Evolutionary conservation across 2,797 vertebrate species (phyloP).

Genomic region (Urocyon cinereoargenteus): DNA sequence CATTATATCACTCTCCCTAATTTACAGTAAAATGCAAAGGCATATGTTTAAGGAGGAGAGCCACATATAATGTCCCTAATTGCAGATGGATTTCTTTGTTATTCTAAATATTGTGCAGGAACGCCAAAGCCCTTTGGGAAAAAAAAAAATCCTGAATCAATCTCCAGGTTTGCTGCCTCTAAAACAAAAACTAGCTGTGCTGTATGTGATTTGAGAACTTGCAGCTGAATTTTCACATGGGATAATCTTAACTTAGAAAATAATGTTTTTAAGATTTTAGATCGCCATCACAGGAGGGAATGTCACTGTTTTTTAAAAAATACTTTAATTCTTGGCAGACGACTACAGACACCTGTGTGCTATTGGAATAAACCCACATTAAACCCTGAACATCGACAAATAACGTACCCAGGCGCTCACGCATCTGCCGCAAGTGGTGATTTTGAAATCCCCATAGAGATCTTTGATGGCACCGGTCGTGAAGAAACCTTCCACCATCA

Average conservation of each 20-base stretch:
- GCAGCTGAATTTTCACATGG: conserved; percentile 27
- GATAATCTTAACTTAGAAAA: conserved; percentile 24
- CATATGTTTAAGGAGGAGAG: neutral
- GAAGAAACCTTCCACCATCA: conserved; percentile 99
- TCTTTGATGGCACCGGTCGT: conserved; percentile 99
- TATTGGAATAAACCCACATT: neutral
- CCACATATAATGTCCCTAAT: neutral
- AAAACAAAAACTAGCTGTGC: conserved; percentile 38
- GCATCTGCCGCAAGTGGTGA: conserved; percentile 98
- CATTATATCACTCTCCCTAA: neutral
- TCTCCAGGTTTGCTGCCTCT: neutral
- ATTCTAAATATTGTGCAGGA: neutral
- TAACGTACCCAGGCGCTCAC: conserved; percentile 97
- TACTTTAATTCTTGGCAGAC: neutral
- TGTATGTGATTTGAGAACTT: neutral
- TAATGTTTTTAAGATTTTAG: neutral
- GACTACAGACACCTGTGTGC: neutral
- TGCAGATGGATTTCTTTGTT: neutral
- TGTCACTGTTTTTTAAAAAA: neutral
- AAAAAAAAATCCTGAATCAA: neutral
- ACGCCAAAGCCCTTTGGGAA: neutral
- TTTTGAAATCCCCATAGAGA: conserved; percentile 99
- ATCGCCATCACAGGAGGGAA: neutral
- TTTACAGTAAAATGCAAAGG: neutral
- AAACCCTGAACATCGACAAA: neutral